Conservation (phyloP, 92 coral and sea anemone species). For the Zoanthus gigantus region DNA sequence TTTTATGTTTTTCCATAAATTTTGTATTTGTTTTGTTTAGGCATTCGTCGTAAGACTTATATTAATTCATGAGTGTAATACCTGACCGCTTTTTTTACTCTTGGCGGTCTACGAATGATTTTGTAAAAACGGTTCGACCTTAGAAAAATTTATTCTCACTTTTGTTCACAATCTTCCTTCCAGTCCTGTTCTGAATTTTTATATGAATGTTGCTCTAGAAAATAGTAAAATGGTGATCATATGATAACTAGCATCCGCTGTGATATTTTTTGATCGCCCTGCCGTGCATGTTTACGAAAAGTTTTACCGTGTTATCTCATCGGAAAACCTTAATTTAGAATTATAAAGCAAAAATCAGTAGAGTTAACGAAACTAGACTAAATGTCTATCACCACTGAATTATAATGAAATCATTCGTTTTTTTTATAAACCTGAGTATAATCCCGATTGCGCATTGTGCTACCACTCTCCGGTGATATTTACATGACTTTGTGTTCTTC, state of each 20-base stretch:
- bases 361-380: neutral
- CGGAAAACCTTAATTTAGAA: neutral
- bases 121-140: neutral
- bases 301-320: neutral
- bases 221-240: neutral
- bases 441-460: neutral
- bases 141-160: neutral
- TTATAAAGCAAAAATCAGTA: neutral
- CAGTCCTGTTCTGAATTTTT: neutral
- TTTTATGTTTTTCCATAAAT: neutral
- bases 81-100: neutral
- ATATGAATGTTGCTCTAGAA: neutral
- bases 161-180: neutral
- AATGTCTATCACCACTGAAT: neutral
- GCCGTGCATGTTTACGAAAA: slow-evolving; percentile 18
- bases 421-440: neutral
- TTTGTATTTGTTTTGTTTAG: neutral
- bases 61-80: neutral
- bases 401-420: neutral
- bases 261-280: neutral
- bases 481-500: neutral
- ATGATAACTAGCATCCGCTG: neutral
- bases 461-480: neutral
- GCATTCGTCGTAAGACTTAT: neutral
- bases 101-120: neutral